Evolutionary conservation across 1,140 invertebrate genomes (phyloP), one percentile per base, ranked within the genome.

Genomic region (Drosophila nebulosa): DNA sequence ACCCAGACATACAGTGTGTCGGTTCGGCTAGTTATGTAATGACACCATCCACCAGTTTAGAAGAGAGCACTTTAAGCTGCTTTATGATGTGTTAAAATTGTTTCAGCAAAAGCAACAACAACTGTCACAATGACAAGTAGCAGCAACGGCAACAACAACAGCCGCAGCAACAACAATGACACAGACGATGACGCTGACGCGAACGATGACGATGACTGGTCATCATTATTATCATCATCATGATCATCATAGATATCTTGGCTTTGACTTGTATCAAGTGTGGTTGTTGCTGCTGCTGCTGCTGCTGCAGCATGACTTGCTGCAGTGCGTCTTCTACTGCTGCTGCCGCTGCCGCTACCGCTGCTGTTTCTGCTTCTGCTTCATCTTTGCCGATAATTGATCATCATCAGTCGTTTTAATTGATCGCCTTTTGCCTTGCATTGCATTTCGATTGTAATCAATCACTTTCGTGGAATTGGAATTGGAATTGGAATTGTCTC

Each of bases 351-450:
- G 24, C 18, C 21, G 26, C 9, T 30, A n/a, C 18, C 36, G 24
- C 1, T 36, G 56, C 50, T 74, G 14, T 6, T 22, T 18, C 26
- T 50, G 24, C 18, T 35, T n/a, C 9, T 39, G 56, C 64, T 79
- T 74, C 61, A 75, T 79, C 77, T 71, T 62, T 56, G 57, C 78
- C 78, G 83, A 88, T 86, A 86, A 86, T 86, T 86, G 81, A 88
- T 86, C 81, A 86, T 86, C 81, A 86, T 86, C 81, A 88, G 81
- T 86, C 81, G 71, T 88, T 88, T 86, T 86, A 86, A 86, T 86
- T 86, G 81, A 86, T 86, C 81, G 81, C 74, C 74, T 79, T 79
- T 64, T 65, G 64, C 64, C 53, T 60, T 56, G 72, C 76, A 63
- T 68, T 69, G 76, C 65, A 53, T 61, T 74, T 63, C 69, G 83